These are phyloP conservation scores for Ormyrus thymus DNA, from an alignment of 2,888 invertebrate species.

Conservation along the genomic window DNA sequence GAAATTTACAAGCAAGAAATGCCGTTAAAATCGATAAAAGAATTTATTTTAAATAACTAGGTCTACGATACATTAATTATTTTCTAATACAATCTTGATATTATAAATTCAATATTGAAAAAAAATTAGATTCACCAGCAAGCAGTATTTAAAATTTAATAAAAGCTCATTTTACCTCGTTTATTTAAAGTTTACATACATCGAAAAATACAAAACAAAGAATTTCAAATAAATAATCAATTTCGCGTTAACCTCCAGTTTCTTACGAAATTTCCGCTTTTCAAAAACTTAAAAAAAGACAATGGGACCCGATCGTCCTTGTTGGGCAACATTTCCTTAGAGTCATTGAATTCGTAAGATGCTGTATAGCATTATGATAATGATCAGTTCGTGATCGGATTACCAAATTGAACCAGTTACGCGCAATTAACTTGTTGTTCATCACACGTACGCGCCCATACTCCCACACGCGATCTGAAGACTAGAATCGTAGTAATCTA, in stretches of 20 bases:
- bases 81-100: no score
- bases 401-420: slow-evolving; percentile 52
- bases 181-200: no score
- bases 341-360: slow-evolving; percentile 23
- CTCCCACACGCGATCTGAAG: slow-evolving; percentile 13
- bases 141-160: no score
- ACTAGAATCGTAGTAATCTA: slow-evolving; percentile 40
- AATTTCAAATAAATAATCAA: no score
- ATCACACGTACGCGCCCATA: slow-evolving; percentile 17
- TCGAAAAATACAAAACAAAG: no score
- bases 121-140: no score
- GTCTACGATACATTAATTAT: no score
- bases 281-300: neutral
- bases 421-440: slow-evolving; percentile 54
- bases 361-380: slow-evolving; percentile 46
- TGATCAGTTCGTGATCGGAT: slow-evolving; percentile 50
- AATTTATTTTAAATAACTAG: no score
- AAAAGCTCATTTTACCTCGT: no score
- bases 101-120: no score
- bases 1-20: neutral
- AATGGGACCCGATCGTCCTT: slow-evolving; percentile 24
- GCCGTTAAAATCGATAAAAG: neutral
- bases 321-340: slow-evolving; percentile 15
- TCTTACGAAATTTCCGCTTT: neutral
- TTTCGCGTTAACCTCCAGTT: no score